Base-by-base conservation (phyloP, 2,113 vertebrate genomes). In the Cinclus mexicanus region DNA sequence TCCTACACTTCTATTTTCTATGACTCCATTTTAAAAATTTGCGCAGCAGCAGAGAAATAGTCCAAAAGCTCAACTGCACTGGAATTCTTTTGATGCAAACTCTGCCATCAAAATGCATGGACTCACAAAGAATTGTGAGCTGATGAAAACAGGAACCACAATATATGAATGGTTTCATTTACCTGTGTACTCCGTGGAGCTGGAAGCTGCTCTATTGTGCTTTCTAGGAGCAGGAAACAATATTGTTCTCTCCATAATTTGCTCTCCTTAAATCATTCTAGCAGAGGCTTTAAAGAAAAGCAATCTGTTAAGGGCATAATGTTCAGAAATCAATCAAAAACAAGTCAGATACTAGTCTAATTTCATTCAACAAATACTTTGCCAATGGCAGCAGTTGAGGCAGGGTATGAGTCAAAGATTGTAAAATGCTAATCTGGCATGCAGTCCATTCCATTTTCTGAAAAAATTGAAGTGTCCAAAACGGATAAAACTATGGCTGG, bases 261-360 rank as follows among this genome's bases (percentile, higher is more conserved):
- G 68, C 14, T 75, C 21, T 52, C 12, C 6, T 55, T 87, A 82
- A 89, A 29, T 71, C 60, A 44, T 71, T 94, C 52, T 75, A 89
- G 25, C 16, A 81, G 47, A 81, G 26, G 44, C 35, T 83, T 81
- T 80, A 46, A 72, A 88, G 63, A 74, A 90, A 93, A 87, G 29
- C 56, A 68, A 84, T 92, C 80, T 84, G 35, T 87, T 91, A 91
- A 78, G 47, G 68, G 57, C 64, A 82, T 78, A 81, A 89, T 82
- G 46, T 84, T 94, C 86, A 89, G 49, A 80, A 68, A 96, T 75
- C 76, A 86, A 88, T 88, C 6, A 60, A 74, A 95, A 83, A 78
- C 86, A 75, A 63, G 44, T 70, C 76, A 84, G 77, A 94, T 87
- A 78, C 25, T 47, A 8, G 14, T 91, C 60, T 93, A 33, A 93